A percentile compares a stretch with the other conserved stretches of the same genome.
These are phyloP conservation scores for Pycnomerus fuliginosus DNA, from an alignment of 2,888 invertebrate genomes.

Conservation along the genomic window DNA sequence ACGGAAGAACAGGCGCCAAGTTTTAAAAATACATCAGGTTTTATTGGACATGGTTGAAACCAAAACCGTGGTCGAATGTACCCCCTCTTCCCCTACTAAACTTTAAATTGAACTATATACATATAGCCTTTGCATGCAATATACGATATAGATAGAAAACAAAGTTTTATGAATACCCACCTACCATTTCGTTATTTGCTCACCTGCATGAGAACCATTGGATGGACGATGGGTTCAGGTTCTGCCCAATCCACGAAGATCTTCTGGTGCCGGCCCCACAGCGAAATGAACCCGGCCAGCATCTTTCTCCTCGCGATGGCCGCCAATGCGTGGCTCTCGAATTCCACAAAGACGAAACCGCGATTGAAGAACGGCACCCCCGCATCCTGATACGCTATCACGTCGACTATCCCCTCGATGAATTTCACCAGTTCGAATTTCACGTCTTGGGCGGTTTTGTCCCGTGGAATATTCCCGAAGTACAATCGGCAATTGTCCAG, in stretches of 20 bases:
- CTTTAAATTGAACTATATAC: too few species aligned
- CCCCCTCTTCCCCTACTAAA: too few species aligned
- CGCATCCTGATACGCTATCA: slow-evolving; percentile 64
- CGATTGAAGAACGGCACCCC: slow-evolving; percentile 65
- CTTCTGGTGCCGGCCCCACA: slow-evolving; percentile 57
- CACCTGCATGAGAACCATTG: slow-evolving; percentile 65
- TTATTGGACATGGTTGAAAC: too few species aligned
- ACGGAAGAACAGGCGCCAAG: too few species aligned
- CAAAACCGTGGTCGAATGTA: too few species aligned
- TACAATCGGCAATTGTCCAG: slow-evolving; percentile 55
- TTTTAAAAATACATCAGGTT: too few species aligned
- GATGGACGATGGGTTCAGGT: slow-evolving; percentile 71
- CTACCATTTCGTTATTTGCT: too few species aligned
- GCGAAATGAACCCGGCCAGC: slow-evolving; percentile 47
- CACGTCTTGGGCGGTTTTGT: slow-evolving; percentile 66
- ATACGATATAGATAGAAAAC: too few species aligned
- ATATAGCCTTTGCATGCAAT: too few species aligned
- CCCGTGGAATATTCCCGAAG: slow-evolving; percentile 43
- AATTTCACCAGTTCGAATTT: slow-evolving; percentile 56
- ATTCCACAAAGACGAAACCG: slow-evolving; percentile 82
- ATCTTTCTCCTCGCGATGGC: slow-evolving; percentile 45
- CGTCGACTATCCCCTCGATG: slow-evolving; percentile 54
- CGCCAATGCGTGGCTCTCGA: slow-evolving; percentile 70
- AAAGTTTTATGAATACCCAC: too few species aligned
- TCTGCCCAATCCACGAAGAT: slow-evolving; percentile 84